Conservation (phyloP, 2,888 invertebrate species). For the Acleris sparsana region DNA sequence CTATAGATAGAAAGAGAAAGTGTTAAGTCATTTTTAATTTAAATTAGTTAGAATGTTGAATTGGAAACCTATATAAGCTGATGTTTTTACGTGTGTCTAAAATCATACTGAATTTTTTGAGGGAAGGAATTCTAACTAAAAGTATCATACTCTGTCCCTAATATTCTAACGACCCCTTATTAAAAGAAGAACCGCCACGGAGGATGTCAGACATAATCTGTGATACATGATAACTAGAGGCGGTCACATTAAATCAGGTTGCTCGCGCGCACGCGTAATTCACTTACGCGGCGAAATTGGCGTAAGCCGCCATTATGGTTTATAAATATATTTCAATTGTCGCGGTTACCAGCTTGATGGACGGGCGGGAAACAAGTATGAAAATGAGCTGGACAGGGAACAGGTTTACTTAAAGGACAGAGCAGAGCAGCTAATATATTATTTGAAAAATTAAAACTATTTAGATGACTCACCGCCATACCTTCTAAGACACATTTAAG, state of each 20-base stretch:
- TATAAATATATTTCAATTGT: constrained; percentile 63
- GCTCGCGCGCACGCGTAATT: constrained; percentile 63
- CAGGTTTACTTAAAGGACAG: not conserved
- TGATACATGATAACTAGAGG: constrained; percentile 81
- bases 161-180: constrained; percentile 68
- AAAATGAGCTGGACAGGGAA: constrained; percentile 11
- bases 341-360: constrained; percentile 34
- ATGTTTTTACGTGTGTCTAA: too few species aligned
- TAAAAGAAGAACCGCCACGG: constrained; percentile 68
- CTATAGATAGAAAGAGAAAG: too few species aligned
- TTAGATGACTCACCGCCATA: too few species aligned
- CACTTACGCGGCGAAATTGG: constrained; percentile 65
- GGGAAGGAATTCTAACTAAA: not conserved
- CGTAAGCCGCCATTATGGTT: constrained; percentile 63
- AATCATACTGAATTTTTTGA: too few species aligned
- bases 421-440: not conserved
- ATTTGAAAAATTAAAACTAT: too few species aligned
- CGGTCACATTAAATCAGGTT: constrained; percentile 67
- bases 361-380: constrained; percentile 27
- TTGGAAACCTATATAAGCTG: too few species aligned
- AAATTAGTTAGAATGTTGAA: too few species aligned
- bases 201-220: constrained; percentile 61
- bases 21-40: too few species aligned
- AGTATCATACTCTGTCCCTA: constrained; percentile 53
- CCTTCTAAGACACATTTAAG: too few species aligned